These are phyloP conservation scores for Ophioninae sp. DNA, from an alignment of 2,888 invertebrate species.

Conservation along the genomic window DNA sequence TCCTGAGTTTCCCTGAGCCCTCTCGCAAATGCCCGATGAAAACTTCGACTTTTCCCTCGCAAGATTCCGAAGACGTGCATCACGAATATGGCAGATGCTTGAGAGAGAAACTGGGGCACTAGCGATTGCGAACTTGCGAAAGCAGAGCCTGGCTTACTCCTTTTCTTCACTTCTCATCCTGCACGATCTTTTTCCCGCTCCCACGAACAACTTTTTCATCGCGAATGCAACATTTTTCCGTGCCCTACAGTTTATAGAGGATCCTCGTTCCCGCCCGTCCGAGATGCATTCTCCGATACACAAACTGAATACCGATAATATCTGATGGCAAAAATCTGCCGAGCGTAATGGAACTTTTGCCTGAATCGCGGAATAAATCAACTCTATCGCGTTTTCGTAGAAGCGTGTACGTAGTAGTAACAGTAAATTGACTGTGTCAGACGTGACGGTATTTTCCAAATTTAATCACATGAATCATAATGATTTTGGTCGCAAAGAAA, in stretches of 20 bases:
- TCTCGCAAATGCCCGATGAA: neutral
- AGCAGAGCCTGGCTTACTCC: slow-evolving; percentile 42
- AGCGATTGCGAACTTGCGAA: slow-evolving; percentile 64
- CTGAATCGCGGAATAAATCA: slow-evolving; percentile 37
- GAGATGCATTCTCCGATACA: slow-evolving; percentile 63
- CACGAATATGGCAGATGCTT: slow-evolving; percentile 24
- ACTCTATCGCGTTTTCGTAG: slow-evolving; percentile 9
- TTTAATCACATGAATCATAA: too few relatives aligned
- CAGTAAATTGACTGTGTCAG: too few relatives aligned
- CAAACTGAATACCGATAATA: slow-evolving; percentile 39
- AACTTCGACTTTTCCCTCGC: slow-evolving; percentile 7
- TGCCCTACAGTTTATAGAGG: slow-evolving; percentile 50
- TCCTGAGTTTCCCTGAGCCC: too few relatives aligned
- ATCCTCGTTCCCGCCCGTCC: slow-evolving; percentile 51
- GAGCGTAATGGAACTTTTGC: slow-evolving; percentile 40
- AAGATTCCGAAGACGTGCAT: slow-evolving; percentile 41
- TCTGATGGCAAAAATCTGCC: slow-evolving; percentile 9
- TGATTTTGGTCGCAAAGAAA: too few relatives aligned
- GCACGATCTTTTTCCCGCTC: slow-evolving; percentile 3
- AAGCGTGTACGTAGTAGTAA: neutral
- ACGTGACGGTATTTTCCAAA: too few relatives aligned
- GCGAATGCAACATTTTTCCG: slow-evolving; percentile 60
- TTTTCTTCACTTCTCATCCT: slow-evolving; percentile 11
- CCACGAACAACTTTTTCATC: slow-evolving; percentile 57
- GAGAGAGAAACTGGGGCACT: slow-evolving; percentile 63